Evolutionary conservation across 2,797 vertebrate genomes (phyloP), one percentile per base, ranked within the genome.

Genomic region (Chromis chromis): DNA sequence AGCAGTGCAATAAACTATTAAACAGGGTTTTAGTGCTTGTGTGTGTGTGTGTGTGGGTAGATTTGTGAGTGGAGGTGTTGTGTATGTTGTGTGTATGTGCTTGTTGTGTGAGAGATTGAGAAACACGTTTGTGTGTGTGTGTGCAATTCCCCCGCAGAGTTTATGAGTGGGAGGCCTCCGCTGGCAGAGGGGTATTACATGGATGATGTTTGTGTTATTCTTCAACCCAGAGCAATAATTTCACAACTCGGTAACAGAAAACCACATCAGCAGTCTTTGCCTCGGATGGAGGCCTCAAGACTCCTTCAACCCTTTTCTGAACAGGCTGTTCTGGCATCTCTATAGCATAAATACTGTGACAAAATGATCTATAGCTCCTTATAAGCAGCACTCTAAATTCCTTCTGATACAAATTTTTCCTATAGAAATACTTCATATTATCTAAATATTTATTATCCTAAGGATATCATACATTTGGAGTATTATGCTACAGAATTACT

Each of bases 101-200:
- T 60, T 44, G 21, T 59, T 49, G 48, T 65, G 54, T 55, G 65
- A 78, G 48, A 72, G 33, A 71, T 75, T 81, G 75, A 72, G 72
- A 86, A 85, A 88, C 49, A 78, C 33, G 56, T 62, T 59, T 56
- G 46, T 28, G 24, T 46, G 28, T 28, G 36, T 64, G 36, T 61
- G 52, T 68, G 68, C 59, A 42, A n/a, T n/a, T 74, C 46, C 49
- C 54, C 79, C 24, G 12, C 71, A 79, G 82, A 88, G 73, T 81
- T 74, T 70, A 63, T 77, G 90, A 83, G 88, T 86, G 66, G 85
- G 89, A 88, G 82, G 85, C 80, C 65, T 84, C 62, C 62, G 67
- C 56, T 40, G 63, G 65, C 76, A 84, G 78, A 81, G 62, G 60
- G 60, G 48, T 72, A 53, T 79, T 58, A 76, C 62, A 84, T 65